A percentile compares a stretch with the other conserved stretches of the same genome.
Conservation (phyloP, 2,113 vertebrate species). For the Butorides virescens region DNA sequence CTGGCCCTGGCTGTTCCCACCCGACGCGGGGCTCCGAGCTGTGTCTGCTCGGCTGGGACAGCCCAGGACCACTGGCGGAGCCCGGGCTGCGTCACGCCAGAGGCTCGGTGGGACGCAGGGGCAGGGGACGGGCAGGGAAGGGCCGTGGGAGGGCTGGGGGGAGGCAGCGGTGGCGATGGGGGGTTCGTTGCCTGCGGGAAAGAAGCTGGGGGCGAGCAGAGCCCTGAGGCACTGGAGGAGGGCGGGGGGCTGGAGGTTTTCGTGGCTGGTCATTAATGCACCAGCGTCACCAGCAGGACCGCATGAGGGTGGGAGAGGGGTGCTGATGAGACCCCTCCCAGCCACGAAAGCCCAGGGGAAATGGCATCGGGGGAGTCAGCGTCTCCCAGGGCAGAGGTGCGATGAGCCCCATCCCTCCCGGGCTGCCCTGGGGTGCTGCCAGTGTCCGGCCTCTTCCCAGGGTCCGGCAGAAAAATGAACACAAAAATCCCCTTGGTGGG, state of each 20-base stretch:
- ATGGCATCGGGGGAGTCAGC: background rate
- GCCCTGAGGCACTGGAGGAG: fast-evolving
- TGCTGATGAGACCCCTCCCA: background rate
- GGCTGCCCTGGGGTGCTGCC: background rate
- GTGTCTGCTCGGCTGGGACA: background rate
- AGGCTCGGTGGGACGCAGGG: fast-evolving
- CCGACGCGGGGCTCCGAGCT: background rate
- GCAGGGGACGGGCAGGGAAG: background rate
- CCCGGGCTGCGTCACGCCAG: background rate
- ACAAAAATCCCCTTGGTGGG: background rate
- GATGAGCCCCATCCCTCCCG: background rate
- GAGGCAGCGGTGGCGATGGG: background rate
- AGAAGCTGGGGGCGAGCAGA: background rate
- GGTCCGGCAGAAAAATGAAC: background rate
- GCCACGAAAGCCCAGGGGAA: background rate
- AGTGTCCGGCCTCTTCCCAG: background rate
- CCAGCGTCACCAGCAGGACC: no score
- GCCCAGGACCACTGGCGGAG: fast-evolving
- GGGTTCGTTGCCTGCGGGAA: background rate
- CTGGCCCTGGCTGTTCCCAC: background rate
- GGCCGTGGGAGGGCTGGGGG: background rate
- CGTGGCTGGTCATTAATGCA: background rate
- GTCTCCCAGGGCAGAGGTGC: background rate
- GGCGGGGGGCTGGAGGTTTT: background rate
- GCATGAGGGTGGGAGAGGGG: background rate